These are phyloP conservation scores for Drosophila pallidifrons DNA, from an alignment of 1,140 invertebrate species.

Conservation along the genomic window DNA sequence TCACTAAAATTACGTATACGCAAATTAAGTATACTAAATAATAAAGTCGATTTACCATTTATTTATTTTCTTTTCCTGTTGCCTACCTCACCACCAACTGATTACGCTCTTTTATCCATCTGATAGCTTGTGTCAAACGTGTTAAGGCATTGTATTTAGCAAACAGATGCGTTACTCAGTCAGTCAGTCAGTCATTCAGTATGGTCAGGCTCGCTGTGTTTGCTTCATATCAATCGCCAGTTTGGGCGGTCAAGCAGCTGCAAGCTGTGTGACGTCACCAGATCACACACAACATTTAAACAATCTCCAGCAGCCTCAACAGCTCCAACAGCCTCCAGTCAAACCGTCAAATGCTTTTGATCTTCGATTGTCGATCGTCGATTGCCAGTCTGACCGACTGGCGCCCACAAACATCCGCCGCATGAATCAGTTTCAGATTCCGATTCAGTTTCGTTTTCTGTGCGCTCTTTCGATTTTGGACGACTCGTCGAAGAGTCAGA, in stretches of 20 bases:
- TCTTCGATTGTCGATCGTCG: conserved; percentile 38
- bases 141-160: conserved; percentile 9
- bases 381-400: conserved; percentile 34
- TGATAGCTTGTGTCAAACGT: background rate
- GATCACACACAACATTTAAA: conserved; percentile 27
- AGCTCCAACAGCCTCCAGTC: conserved; percentile 40
- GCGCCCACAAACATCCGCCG: conserved; percentile 75
- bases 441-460: conserved; percentile 23
- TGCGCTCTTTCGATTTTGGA: background rate
- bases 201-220: conserved; percentile 54
- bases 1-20: too few relatives aligned
- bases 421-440: conserved; percentile 54
- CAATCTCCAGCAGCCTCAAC: conserved; percentile 35
- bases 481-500: background rate
- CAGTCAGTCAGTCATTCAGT: conserved; percentile 48
- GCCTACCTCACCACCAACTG: background rate
- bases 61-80: too few relatives aligned
- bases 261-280: conserved; percentile 38
- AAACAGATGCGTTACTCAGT: conserved; percentile 12
- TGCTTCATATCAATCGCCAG: conserved; percentile 71
- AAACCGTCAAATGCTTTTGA: conserved; percentile 64
- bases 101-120: background rate
- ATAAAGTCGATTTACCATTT: background rate
- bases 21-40: too few relatives aligned
- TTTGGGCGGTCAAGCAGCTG: conserved; percentile 40